These are phyloP conservation scores for Orientallactaga bullata DNA, from an alignment of 2,113 vertebrate genomes.

Conservation along the genomic window DNA sequence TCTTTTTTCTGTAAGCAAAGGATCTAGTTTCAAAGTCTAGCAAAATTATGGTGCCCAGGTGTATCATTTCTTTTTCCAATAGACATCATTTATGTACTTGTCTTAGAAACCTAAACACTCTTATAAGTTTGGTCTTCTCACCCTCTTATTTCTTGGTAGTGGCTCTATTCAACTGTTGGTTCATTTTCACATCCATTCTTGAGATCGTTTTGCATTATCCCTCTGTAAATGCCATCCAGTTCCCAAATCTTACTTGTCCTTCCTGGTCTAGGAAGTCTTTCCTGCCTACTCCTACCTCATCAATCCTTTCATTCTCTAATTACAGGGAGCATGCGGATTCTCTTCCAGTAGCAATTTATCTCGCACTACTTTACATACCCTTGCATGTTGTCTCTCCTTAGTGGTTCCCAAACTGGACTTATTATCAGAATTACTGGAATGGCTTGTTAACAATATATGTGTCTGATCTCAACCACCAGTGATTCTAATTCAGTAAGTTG, in stretches of 20 bases:
- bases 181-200: not conserved
- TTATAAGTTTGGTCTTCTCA: not conserved
- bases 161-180: not conserved
- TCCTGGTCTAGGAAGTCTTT: constrained; percentile 4
- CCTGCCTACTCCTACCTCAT: not conserved
- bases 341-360: not conserved
- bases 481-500: constrained; percentile 48
- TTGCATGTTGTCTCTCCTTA: not conserved
- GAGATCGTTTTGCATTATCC: not conserved
- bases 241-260: constrained; percentile 25
- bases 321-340: not conserved
- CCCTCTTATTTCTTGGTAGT: not conserved
- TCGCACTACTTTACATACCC: not conserved
- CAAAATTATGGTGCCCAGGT: constrained; percentile 38
- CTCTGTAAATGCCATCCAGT: not conserved
- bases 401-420: not conserved
- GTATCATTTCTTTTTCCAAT: not conserved
- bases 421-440: constrained; percentile 36
- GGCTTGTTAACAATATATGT: constrained; percentile 7
- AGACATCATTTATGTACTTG: not conserved
- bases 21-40: constrained; percentile 3
- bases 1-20: constrained; percentile 24
- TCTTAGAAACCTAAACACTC: not conserved
- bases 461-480: not conserved
- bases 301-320: constrained; percentile 6